Base-by-base conservation (phyloP, 2,888 invertebrate species). In the Calliopum simillimum region DNA sequence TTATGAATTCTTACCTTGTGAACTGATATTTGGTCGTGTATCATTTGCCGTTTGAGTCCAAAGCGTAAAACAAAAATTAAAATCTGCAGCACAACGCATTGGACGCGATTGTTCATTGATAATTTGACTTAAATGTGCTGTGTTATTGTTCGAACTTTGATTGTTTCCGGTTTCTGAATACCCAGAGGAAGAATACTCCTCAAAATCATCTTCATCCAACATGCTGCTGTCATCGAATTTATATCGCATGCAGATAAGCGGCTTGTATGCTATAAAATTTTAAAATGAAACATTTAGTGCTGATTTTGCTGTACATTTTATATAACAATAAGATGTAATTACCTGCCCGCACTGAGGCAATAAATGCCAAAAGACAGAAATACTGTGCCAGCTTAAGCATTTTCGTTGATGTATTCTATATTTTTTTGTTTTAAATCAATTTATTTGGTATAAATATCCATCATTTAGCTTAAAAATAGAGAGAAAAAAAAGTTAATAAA, bases 21-120 rank as follows among this genome's bases (percentile, higher is more conserved):
- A 83, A 6, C 82, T 78, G n/a, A 82, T 68, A 13, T 74, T 72
- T 47, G 41, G 58, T 11, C 49, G 71, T 0, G 80, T 79, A 21
- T 80, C 82, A 67, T 84, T 82, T 1, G 73, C 58, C 0, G 77
- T 79, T 68, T 81, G 80, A 23, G 80, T 79, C 83, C 83, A 83
- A 3, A 83, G 75, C 0, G 82, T 79, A 51, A 83, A 83, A 49
- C 83, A 83, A 58, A 82, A 83, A 41, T 81, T 83, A 4, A 82
- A 84, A n/a, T 81, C 83, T 16, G 77, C 72, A 0, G 77, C 75
- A 62, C 83, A 83, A 53, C 71, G 72, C 12, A 82, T 77, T 23
- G 72, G 75, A 47, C 64, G 74, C 25, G 72, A 49, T 47, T 55
- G 23, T 33, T 49, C 62, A 33, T 11, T 21, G 12, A 25, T 46